Evolutionary conservation across 2,113 vertebrate genomes (phyloP).

Genomic region (Phalacrocorax brasilianus): DNA sequence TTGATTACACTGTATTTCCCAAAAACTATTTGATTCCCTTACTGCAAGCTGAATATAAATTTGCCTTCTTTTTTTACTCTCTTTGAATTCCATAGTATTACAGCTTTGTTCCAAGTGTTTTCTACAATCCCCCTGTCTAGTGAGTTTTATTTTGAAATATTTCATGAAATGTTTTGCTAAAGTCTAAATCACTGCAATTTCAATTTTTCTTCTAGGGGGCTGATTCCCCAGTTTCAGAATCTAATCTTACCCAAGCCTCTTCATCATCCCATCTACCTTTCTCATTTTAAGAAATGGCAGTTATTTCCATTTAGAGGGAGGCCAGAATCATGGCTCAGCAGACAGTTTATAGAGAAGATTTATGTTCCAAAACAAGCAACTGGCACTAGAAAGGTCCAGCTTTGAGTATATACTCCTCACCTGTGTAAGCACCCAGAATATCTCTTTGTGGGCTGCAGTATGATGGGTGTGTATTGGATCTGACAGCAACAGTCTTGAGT

Average conservation of each 20-base stretch:
- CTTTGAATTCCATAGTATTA: not conserved
- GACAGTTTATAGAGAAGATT: not conserved
- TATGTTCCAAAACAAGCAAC: not conserved
- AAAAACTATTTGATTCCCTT: not conserved
- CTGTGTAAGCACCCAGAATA: not conserved
- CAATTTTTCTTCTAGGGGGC: not conserved
- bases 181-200: not conserved
- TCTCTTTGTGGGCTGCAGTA: not conserved
- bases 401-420: not conserved
- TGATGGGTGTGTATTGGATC: not conserved
- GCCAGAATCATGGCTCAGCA: fast-evolving
- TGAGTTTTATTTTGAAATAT: not conserved
- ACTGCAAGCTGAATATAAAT: not conserved
- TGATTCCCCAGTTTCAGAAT: not conserved
- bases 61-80: not conserved
- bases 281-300: not conserved
- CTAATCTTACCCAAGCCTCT: not conserved
- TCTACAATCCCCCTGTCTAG: not conserved
- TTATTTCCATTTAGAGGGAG: not conserved
- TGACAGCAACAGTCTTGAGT: not conserved
- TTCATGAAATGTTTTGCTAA: not conserved
- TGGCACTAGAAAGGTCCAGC: not conserved
- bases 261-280: not conserved
- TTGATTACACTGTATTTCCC: not conserved
- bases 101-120: not conserved